Evolutionary conservation across 2,113 vertebrate genomes (phyloP).

Genomic region (Tetrax tetrax): DNA sequence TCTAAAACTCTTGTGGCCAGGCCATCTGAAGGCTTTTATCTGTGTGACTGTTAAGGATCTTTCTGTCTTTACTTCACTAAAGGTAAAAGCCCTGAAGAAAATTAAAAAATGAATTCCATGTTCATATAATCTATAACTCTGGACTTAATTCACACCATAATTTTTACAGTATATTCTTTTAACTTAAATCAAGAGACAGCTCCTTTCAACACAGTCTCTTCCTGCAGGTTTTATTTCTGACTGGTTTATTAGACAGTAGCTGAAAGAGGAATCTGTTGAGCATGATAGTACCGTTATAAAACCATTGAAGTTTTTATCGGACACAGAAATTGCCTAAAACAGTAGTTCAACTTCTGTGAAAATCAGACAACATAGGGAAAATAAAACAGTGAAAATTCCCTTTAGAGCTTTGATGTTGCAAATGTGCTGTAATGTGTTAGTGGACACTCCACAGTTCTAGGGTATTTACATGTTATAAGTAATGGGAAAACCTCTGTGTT

Average conservation of each 20-base stretch:
- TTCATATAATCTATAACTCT: rapidly evolving
- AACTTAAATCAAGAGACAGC: too few species aligned
- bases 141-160: neutral
- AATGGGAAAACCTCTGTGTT: rapidly evolving
- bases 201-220: neutral
- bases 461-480: neutral
- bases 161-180: neutral
- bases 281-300: neutral
- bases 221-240: neutral
- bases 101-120: rapidly evolving
- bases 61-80: neutral
- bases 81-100: neutral
- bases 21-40: neutral
- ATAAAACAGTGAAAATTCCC: neutral
- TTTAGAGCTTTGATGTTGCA: rapidly evolving
- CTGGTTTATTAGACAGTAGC: neutral
- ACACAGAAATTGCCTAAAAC: neutral
- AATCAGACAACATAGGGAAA: neutral
- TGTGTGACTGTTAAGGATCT: neutral
- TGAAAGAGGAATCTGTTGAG: neutral
- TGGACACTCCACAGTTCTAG: neutral
- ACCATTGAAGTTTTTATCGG: neutral
- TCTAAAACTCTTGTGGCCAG: neutral
- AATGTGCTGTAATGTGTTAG: rapidly evolving
- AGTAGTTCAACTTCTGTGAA: neutral